A percentile compares a stretch with the other conserved stretches of the same genome.
Conservation (phyloP, 2,797 vertebrate genomes). For the Spea hammondii region DNA sequence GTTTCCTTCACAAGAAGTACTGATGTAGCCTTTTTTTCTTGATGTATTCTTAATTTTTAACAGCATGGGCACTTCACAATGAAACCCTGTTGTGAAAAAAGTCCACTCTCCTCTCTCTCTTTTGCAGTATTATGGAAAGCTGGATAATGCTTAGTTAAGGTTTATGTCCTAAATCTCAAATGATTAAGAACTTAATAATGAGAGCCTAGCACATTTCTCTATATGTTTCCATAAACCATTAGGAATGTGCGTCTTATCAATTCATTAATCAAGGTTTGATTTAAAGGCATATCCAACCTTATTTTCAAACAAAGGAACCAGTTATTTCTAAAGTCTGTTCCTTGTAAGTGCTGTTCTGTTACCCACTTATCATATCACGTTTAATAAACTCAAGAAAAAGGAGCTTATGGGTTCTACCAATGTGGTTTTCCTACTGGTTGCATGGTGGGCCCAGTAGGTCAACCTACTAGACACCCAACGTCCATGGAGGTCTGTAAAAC, state of each 20-base stretch:
- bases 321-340: too few relatives aligned
- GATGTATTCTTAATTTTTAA: background rate
- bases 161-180: background rate
- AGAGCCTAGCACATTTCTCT: background rate
- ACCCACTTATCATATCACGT: too few relatives aligned
- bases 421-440: too few relatives aligned
- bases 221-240: background rate
- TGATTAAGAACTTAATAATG: conserved; percentile 7
- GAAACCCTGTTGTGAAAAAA: background rate
- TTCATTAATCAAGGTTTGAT: background rate
- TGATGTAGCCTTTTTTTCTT: background rate
- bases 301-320: too few relatives aligned
- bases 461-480: too few relatives aligned
- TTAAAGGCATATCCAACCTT: too few relatives aligned
- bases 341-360: too few relatives aligned
- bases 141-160: background rate
- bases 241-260: background rate
- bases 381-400: too few relatives aligned
- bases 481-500: too few relatives aligned
- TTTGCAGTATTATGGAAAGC: background rate
- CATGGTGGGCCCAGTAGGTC: too few relatives aligned
- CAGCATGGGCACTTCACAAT: background rate
- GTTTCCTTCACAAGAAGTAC: background rate
- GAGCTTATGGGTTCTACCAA: too few relatives aligned
- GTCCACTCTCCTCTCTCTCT: background rate